Evolutionary conservation across 1,140 invertebrate genomes (phyloP), one percentile per base, ranked within the genome.

Genomic region (Doryteuthis pealeii): DNA sequence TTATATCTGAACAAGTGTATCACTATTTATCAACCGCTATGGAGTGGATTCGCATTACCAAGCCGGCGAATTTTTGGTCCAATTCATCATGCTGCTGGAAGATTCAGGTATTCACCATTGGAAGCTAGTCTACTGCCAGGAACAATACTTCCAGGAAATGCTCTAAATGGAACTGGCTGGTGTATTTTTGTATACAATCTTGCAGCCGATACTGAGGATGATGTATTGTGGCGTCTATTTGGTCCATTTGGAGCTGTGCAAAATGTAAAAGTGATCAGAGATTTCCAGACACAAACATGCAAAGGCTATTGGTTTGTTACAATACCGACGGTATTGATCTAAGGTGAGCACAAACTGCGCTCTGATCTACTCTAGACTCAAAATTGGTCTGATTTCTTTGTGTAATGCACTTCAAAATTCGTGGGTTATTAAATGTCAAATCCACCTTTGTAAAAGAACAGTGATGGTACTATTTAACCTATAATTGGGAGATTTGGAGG

Each of bases 271-370:
- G 89, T 90, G 71, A 98, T 99, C 84, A 93, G 97, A 76, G 97
- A 99, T 90, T 91, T 96, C 83, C 95, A 98, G 89, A 98, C 97
- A 76, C 97, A 98, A 90, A 99, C 99, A 90, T 99, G 98, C 92
- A 99, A 99, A 90, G 98, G 98, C 81, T 99, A 98, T 88, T 98
- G 96, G n/a, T 99, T 99, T 89, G 97, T 99, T 75, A 99, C 96
- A 72, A 99, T 99, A 98, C 98, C 96, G n/a, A n/a, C n/a, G n/a
- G n/a, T n/a, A n/a, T n/a, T n/a, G n/a, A n/a, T n/a, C n/a, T n/a
- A n/a, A n/a, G n/a, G n/a, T n/a, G n/a, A n/a, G n/a, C n/a, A n/a
- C n/a, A n/a, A n/a, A n/a, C n/a, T n/a, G n/a, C n/a, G n/a, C n/a
- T n/a, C n/a, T n/a, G n/a, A n/a, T n/a, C n/a, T n/a, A n/a, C n/a